A percentile compares a stretch with the other conserved stretches of the same genome.
These are phyloP conservation scores for Lamellibrachia columna DNA, from an alignment of 2,888 invertebrate genomes.

Conservation along the genomic window DNA sequence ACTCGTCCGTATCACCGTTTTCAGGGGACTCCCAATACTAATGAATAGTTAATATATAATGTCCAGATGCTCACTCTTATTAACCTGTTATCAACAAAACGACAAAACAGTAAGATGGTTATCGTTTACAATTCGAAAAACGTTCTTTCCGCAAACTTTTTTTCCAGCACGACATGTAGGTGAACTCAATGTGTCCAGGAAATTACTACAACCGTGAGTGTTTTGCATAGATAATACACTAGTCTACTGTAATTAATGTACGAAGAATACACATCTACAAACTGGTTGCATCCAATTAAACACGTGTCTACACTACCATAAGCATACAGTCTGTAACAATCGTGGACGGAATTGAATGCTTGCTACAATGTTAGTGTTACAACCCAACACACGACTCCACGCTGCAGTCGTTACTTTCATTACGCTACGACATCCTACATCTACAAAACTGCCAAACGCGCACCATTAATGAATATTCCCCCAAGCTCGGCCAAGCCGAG, in stretches of 20 bases:
- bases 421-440: neutral
- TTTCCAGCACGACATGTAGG: neutral
- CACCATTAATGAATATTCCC: neutral
- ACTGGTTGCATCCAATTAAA: neutral
- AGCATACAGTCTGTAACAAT: neutral
- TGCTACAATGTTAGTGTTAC: slow-evolving; percentile 11
- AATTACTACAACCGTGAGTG: neutral
- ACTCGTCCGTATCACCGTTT: too few species aligned
- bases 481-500: neutral
- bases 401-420: neutral
- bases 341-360: neutral
- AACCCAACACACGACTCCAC: neutral
- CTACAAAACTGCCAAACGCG: neutral
- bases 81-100: too few species aligned
- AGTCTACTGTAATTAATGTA: neutral
- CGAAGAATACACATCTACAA: neutral
- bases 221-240: slow-evolving; percentile 2
- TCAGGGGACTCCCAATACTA: too few species aligned
- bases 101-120: too few species aligned
- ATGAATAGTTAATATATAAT: neutral
- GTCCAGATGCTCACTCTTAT: neutral
- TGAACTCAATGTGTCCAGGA: neutral
- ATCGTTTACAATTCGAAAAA: neutral
- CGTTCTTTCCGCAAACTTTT: neutral
- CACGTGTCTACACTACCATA: neutral